These are phyloP conservation scores for Macaria liturata DNA, from an alignment of 2,888 invertebrate genomes.

Conservation along the genomic window DNA sequence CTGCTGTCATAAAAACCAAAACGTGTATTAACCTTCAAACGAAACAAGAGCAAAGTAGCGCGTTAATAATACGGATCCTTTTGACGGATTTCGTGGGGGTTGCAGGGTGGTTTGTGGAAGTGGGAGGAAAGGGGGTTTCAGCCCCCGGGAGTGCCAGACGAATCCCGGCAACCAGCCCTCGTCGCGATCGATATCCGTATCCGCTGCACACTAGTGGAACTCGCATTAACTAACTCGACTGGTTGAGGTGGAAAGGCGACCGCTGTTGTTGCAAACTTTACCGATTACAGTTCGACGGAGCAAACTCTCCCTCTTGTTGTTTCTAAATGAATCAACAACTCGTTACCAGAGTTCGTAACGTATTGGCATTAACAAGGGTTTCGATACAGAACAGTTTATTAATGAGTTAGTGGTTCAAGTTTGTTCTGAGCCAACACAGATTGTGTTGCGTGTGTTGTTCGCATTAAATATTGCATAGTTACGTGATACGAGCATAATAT, in stretches of 20 bases:
- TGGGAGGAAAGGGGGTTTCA: constrained; percentile 52
- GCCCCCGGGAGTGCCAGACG: constrained; percentile 73
- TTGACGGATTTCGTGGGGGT: constrained; percentile 46
- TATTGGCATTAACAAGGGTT: constrained; percentile 32
- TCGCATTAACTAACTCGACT: constrained; percentile 74
- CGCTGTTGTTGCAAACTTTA: constrained; percentile 78
- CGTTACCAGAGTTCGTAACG: constrained; percentile 40
- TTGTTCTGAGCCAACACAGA: constrained; percentile 8
- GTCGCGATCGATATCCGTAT: constrained; percentile 79
- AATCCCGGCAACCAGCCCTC: constrained; percentile 74
- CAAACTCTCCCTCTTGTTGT: constrained; percentile 59
- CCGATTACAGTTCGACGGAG: constrained; percentile 68
- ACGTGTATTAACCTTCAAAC: constrained; percentile 81
- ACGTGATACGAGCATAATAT: constrained; percentile 3
- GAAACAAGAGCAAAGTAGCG: constrained; percentile 79
- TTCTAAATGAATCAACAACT: constrained; percentile 66
- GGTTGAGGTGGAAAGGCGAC: constrained; percentile 74
- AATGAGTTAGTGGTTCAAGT: constrained; percentile 16
- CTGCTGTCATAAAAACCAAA: constrained; percentile 60
- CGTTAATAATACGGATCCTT: constrained; percentile 69
- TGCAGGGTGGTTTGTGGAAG: constrained; percentile 24
- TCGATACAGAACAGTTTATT: constrained; percentile 25
- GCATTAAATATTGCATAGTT: constrained; percentile 5
- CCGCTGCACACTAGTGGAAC: constrained; percentile 73
- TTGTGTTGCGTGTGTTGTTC: constrained; percentile 1